phyloP scores from a whole-genome alignment of 1,140 invertebrate species.

The Drosophila gunungcola region DNA sequence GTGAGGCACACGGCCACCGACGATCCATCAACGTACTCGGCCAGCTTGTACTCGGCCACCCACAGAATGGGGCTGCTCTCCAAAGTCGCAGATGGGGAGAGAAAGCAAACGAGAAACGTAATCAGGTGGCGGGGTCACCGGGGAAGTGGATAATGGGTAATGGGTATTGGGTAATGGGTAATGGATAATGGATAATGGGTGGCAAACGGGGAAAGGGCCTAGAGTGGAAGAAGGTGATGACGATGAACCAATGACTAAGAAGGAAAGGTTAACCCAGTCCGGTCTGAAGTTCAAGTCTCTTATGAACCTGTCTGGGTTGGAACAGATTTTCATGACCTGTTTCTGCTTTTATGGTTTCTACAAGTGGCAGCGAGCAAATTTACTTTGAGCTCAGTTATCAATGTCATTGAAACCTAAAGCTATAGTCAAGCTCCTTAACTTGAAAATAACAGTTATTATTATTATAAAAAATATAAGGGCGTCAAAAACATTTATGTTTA shows the following conservation, averaged over 20 bases:
- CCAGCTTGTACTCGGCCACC: constrained; percentile 89
- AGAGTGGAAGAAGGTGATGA: constrained; percentile 12
- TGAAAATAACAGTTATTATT: too few species aligned
- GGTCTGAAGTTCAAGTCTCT: constrained; percentile 1
- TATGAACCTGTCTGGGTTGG: constrained; percentile 3
- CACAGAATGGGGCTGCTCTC: constrained; percentile 90
- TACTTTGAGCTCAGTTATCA: background rate
- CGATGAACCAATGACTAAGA: constrained; percentile 16
- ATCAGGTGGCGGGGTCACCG: constrained; percentile 51
- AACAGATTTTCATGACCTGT: constrained; percentile 4
- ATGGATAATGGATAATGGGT: constrained; percentile 32
- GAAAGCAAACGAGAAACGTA: constrained; percentile 65
- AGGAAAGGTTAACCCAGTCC: constrained; percentile 8
- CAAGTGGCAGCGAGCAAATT: background rate
- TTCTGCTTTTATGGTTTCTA: background rate
- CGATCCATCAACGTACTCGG: constrained; percentile 89
- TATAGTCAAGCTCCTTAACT: too few species aligned
- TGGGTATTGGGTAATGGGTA: constrained; percentile 39
- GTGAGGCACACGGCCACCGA: constrained; percentile 90
- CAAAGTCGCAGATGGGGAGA: constrained; percentile 26
- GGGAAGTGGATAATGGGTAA: constrained; percentile 39
- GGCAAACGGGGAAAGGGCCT: constrained; percentile 8
- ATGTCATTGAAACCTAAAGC: too few species aligned
- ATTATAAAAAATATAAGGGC: too few species aligned
- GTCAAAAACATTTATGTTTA: too few species aligned